Percentiles rank a stretch among this genome's conserved stretches.
Conservation (phyloP, 2,797 vertebrate genomes). For the Pachyuromys duprasi region DNA sequence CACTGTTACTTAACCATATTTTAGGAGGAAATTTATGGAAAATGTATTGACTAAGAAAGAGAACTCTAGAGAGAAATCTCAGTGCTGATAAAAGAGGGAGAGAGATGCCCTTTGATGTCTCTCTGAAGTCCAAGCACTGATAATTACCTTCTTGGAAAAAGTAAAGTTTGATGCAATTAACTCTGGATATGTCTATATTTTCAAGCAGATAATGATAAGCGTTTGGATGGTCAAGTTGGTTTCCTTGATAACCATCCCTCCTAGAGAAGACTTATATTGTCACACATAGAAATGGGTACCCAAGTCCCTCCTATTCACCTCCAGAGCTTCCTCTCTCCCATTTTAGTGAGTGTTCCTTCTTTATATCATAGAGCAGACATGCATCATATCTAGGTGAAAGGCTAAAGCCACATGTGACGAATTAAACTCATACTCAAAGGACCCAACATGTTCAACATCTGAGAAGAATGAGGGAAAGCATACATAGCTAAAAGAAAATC, state of each 20-base stretch:
- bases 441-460: background rate
- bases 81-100: background rate
- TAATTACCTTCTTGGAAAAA: background rate
- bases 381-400: background rate
- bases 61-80: background rate
- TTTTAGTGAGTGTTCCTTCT: background rate
- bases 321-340: background rate
- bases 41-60: background rate
- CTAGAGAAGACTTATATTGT: background rate
- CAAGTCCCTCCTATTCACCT: background rate
- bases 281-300: background rate
- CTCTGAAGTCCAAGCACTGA: background rate
- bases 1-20: background rate
- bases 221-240: background rate
- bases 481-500: background rate
- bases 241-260: background rate
- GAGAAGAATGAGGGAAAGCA: background rate
- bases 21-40: background rate
- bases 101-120: background rate
- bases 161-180: background rate
- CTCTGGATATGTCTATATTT: background rate
- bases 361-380: conserved; percentile 14
- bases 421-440: background rate
- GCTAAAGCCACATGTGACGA: background rate
- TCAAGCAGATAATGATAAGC: conserved; percentile 18